Evolutionary conservation across 2,797 vertebrate genomes (phyloP), one percentile per base, ranked within the genome.

Genomic region (Tapirus indicus): DNA sequence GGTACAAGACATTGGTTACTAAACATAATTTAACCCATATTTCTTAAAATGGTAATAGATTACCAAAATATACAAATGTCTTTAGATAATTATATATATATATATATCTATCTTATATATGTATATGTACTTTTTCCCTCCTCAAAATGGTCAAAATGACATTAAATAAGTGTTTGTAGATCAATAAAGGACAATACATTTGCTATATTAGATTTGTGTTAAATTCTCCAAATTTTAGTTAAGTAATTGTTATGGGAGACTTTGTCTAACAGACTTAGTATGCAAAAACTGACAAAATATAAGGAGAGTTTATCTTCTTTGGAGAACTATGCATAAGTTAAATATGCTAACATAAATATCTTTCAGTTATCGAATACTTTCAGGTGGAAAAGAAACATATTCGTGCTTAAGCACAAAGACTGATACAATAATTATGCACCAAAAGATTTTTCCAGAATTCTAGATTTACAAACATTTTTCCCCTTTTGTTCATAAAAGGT

Each of bases 221-320:
- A 90, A 27, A 84, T 77, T 72, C 54, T 95, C 75, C 38, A 66
- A 71, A 56, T 44, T 96, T 86, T 69, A 79, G 25, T 27, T 68
- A 89, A 74, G 27, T n/a, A 90, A 32, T 35, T 94, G 10, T 71
- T 72, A 47, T 35, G 32, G 71, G 25, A 88, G 3, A 58, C 14
- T 87, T 62, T 75, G n/a, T 47, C 29, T 89, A 68, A 5, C 32
- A 54, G 27, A n/a, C 23, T 71, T 56, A 56, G 7, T 38, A 54
- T 72, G 32, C 32, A 68, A 94, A 89, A 94, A 13, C 7, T 94
- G 71, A 49, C 17, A 52, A 87, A 68, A 91, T 68, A 12, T 68
- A 44, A 64, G 62, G 13, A 29, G 2, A 77, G 29, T 12, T 68
- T 74, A 69, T 58, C 41, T 58, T 83, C 20, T 78, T 74, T 78